These are phyloP conservation scores for Phallusia fumigata DNA, from an alignment of 23 tunicate genomes.

Conservation along the genomic window DNA sequence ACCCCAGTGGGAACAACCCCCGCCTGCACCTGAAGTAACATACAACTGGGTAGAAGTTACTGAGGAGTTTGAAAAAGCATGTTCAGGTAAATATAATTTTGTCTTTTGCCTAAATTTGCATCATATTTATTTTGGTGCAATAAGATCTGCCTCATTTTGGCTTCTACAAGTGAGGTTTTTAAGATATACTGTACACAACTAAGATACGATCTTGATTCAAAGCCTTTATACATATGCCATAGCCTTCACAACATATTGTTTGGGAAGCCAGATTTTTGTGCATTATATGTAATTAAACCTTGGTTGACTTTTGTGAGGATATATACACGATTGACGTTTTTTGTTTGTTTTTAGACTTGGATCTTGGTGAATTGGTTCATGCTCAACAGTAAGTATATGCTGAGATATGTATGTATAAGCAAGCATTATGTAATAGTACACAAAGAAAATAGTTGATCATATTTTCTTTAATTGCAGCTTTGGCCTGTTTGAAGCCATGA, in stretches of 20 bases:
- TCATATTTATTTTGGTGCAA: too few species aligned
- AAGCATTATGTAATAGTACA: not conserved
- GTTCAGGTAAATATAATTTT: conserved; percentile 37
- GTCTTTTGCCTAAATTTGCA: not conserved
- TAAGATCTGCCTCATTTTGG: too few species aligned
- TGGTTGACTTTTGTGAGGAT: too few species aligned
- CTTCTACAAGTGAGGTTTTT: too few species aligned
- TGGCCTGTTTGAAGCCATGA: conserved; percentile 92
- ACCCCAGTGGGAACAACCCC: conserved; percentile 59
- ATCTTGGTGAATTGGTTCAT: conserved; percentile 81
- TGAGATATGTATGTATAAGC: not conserved
- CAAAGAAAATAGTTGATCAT: not conserved
- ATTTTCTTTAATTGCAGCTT: conserved; percentile 38
- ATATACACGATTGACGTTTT: too few species aligned
- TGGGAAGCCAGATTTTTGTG: too few species aligned
- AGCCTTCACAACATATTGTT: too few species aligned
- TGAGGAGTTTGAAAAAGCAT: conserved; percentile 53
- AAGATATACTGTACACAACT: too few species aligned
- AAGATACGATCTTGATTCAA: too few species aligned
- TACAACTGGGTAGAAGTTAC: conserved; percentile 94
- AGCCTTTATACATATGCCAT: too few species aligned
- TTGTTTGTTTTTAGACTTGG: conserved; percentile 34
- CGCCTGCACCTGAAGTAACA: conserved; percentile 50
- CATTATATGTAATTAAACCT: too few species aligned
- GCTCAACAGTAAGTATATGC: conserved; percentile 78